Conservation (phyloP, 2,797 vertebrate species). For the Parotocinclus haroldoi region DNA sequence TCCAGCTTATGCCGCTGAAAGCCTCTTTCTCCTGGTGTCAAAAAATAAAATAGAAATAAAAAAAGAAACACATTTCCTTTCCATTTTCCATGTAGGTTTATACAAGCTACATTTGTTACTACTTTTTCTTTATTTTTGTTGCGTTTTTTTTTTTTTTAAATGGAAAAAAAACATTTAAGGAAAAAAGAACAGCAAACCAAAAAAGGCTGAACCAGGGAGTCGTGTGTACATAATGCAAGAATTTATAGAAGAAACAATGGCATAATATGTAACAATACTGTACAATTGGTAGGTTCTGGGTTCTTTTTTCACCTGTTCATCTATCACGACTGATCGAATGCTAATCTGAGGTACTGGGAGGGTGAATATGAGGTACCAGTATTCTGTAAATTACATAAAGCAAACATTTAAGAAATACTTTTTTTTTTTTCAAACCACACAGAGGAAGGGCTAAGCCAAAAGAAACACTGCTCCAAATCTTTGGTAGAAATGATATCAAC, state of each 20-base stretch:
- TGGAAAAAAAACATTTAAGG: constrained; percentile 58
- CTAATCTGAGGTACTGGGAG: constrained; percentile 78
- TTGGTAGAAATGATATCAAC: constrained; percentile 81
- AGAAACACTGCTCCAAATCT: constrained; percentile 81
- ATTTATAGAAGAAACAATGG: constrained; percentile 61
- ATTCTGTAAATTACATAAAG: constrained; percentile 63
- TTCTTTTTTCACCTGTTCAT: constrained; percentile 50
- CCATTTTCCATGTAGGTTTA: constrained; percentile 79
- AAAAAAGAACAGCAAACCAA: constrained; percentile 84
- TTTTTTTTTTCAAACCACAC: constrained; percentile 56
- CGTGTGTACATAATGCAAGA: constrained; percentile 65
- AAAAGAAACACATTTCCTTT: constrained; percentile 70
- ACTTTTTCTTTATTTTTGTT: constrained; percentile 71
- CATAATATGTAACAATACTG: constrained; percentile 70
- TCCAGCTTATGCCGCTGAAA: constrained; percentile 99
- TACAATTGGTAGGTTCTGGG: constrained; percentile 62
- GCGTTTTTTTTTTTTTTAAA: constrained; percentile 54
- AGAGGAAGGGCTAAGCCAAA: constrained; percentile 48
- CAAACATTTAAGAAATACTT: constrained; percentile 64
- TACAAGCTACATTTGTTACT: constrained; percentile 92
- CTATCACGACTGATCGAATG: constrained; percentile 73
- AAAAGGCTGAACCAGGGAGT: constrained; percentile 83
- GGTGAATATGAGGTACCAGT: constrained; percentile 85
- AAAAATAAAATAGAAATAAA: constrained; percentile 59
- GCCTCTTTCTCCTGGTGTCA: constrained; percentile 78